Conservation (phyloP, 2,797 vertebrate species). For the Xenopus petersii region DNA sequence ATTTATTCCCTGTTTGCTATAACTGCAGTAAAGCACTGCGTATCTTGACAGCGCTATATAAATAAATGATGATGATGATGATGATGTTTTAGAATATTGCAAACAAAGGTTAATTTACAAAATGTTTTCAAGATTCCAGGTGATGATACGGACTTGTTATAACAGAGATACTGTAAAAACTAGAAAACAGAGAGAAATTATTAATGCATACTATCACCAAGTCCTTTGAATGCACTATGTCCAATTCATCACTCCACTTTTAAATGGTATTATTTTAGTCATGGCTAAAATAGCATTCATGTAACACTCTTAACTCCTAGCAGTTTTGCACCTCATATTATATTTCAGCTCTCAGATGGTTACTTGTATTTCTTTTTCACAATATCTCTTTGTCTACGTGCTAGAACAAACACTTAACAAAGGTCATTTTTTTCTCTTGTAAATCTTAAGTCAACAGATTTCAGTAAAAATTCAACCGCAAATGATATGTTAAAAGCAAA, state of each 20-base stretch:
- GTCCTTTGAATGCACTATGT: conserved; percentile 22
- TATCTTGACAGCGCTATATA: too few species aligned
- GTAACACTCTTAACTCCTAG: conserved; percentile 19
- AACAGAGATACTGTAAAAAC: not conserved
- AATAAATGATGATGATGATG: too few species aligned
- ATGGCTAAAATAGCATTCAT: conserved; percentile 33
- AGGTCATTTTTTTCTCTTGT: conserved; percentile 2
- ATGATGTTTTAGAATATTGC: not conserved
- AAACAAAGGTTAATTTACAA: not conserved
- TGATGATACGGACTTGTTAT: too few species aligned
- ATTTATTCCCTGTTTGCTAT: too few species aligned
- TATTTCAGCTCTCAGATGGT: conserved; percentile 19
- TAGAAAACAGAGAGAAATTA: too few species aligned
- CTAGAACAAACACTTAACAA: conserved; percentile 16
- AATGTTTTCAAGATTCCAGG: too few species aligned
- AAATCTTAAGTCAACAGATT: conserved; percentile 12
- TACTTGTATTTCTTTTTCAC: conserved; percentile 9
- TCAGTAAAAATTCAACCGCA: not conserved
- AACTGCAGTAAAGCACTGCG: too few species aligned
- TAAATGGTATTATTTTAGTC: conserved; percentile 26
- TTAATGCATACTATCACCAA: conserved; percentile 9
- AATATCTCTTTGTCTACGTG: conserved; percentile 28
- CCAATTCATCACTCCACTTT: conserved; percentile 34
- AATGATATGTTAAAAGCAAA: conserved; percentile 12
- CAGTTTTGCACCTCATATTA: conserved; percentile 29